phyloP scores from a whole-genome alignment of 2,888 invertebrate species.

The Acleris holmiana region DNA sequence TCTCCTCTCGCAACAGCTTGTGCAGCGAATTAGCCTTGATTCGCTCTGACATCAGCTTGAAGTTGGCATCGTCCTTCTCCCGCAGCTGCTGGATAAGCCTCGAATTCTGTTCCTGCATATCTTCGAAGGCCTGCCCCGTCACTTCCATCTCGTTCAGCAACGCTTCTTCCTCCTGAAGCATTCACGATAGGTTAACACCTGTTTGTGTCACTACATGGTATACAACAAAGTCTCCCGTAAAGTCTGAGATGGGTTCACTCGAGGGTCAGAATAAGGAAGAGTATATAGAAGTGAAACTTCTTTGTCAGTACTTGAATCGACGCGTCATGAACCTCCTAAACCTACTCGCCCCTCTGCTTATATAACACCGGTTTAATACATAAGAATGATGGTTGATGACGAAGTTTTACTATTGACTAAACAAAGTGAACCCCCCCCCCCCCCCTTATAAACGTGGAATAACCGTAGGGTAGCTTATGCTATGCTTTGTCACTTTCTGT shows the following conservation, averaged over 20 bases:
- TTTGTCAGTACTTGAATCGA: too few species aligned
- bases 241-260: too few species aligned
- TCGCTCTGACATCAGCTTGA: constrained; percentile 98
- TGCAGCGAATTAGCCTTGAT: constrained; percentile 98
- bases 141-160: constrained; percentile 99
- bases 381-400: too few species aligned
- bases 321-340: too few species aligned
- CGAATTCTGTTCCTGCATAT: constrained; percentile 99
- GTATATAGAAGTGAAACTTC: constrained; percentile 6
- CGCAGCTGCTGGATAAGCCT: constrained; percentile 96
- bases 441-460: too few species aligned
- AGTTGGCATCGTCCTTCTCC: constrained; percentile 99
- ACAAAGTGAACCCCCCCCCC: too few species aligned
- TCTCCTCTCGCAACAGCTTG: constrained; percentile 96
- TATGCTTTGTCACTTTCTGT: too few species aligned
- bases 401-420: too few species aligned
- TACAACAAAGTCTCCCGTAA: not conserved
- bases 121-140: constrained; percentile 99
- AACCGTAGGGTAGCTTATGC: too few species aligned
- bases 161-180: constrained; percentile 94
- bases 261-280: too few species aligned
- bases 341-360: too few species aligned
- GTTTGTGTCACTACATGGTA: not conserved
- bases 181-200: not conserved
- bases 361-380: too few species aligned